A percentile compares a stretch with the other conserved stretches of the same genome.
Evolutionary conservation across 2,113 vertebrate genomes (phyloP).

Genomic region (Salvator merianae): DNA sequence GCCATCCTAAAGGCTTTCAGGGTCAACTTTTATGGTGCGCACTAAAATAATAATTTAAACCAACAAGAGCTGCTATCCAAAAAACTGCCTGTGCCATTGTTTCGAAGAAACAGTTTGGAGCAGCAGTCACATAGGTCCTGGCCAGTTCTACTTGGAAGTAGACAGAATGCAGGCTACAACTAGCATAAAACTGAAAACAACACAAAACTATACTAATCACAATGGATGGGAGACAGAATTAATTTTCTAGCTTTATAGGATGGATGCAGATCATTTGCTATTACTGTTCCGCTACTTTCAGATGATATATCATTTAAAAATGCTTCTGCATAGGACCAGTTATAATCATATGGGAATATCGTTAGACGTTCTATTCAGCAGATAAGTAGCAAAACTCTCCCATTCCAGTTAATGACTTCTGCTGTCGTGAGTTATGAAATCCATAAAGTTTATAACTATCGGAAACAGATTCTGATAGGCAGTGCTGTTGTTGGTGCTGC

Average conservation of each 20-base stretch:
- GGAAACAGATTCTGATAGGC: too few relatives aligned
- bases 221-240: background rate
- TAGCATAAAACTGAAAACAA: background rate
- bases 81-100: background rate
- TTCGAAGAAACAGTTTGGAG: background rate
- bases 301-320: background rate
- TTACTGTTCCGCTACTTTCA: background rate
- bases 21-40: background rate
- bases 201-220: background rate
- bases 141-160: background rate
- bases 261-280: background rate
- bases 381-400: too few relatives aligned
- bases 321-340: too few relatives aligned
- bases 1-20: background rate
- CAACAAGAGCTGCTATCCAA: background rate
- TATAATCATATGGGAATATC: background rate
- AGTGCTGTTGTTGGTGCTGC: background rate
- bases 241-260: background rate
- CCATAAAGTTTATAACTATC: background rate
- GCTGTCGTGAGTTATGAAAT: background rate
- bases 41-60: background rate
- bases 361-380: too few relatives aligned
- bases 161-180: background rate
- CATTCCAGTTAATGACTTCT: background rate
- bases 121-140: background rate